phyloP scores from a whole-genome alignment of 2,113 vertebrate species.

The Charadrius vociferus region DNA sequence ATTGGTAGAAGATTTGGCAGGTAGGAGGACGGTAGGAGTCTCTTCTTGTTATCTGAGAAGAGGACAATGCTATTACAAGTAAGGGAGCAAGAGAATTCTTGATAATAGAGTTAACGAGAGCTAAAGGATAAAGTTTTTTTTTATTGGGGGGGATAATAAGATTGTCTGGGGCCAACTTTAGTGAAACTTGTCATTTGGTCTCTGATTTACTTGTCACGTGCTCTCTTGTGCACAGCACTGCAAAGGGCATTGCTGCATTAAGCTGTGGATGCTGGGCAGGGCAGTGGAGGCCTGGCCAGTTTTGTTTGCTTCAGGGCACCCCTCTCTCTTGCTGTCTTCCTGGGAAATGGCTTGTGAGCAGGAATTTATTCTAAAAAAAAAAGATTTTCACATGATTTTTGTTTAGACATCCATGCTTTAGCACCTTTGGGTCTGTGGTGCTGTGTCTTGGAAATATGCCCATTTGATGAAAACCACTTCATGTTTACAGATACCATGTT shows the following conservation, averaged over 20 bases:
- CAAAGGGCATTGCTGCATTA: neutral
- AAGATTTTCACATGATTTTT: neutral
- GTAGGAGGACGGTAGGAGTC: conserved; percentile 1
- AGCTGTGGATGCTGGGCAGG: neutral
- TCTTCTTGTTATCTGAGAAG: conserved; percentile 45
- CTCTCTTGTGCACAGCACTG: neutral
- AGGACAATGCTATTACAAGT: conserved; percentile 51
- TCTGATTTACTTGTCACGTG: neutral
- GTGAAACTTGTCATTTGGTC: neutral
- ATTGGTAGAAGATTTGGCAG: conserved; percentile 44
- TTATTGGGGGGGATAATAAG: neutral
- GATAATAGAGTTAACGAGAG: conserved; percentile 43
- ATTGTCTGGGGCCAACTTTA: neutral
- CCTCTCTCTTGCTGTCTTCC: neutral
- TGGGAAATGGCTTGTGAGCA: neutral
- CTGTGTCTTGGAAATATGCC: rapidly evolving
- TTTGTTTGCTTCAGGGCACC: neutral
- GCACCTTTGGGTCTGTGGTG: neutral
- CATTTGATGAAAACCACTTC: neutral
- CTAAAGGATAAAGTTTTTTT: conserved; percentile 7
- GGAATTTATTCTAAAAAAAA: neutral
- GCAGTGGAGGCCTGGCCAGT: neutral
- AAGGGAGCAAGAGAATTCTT: conserved; percentile 37
- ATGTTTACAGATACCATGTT: too few relatives aligned
- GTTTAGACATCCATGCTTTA: neutral